phyloP scores from a whole-genome alignment of 1,140 invertebrate genomes.

The Cydia splendana region DNA sequence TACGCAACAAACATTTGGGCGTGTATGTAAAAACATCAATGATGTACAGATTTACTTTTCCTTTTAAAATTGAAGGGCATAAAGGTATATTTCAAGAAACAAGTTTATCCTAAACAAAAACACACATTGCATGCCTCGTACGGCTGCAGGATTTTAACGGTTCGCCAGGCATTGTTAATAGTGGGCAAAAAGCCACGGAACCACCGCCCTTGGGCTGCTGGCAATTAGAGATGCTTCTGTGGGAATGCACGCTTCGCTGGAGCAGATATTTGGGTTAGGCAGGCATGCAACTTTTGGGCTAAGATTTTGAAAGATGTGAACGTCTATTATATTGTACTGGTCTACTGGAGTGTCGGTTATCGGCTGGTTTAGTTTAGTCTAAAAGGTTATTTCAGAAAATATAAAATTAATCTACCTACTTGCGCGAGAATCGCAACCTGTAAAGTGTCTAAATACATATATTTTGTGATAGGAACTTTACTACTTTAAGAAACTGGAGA shows the following conservation, averaged over 20 bases:
- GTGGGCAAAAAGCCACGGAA: neutral
- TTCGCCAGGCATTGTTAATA: constrained; percentile 20
- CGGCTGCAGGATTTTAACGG: constrained; percentile 13
- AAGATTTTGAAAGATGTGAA: neutral
- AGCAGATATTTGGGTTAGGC: constrained; percentile 1
- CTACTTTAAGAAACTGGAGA: too few relatives aligned
- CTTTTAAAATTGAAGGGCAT: neutral
- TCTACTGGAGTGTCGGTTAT: too few relatives aligned
- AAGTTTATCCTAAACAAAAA: constrained; percentile 6
- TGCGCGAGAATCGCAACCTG: too few relatives aligned
- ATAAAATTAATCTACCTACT: too few relatives aligned
- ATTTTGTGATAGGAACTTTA: too few relatives aligned
- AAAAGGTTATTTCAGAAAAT: too few relatives aligned
- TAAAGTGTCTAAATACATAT: too few relatives aligned
- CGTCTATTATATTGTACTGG: neutral
- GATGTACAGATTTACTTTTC: neutral
- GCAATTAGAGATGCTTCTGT: constrained; percentile 32
- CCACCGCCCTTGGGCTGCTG: neutral
- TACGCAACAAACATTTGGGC: neutral
- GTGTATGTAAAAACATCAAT: neutral
- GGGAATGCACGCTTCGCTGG: constrained; percentile 16
- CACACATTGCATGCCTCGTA: constrained; percentile 4
- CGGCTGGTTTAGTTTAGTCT: too few relatives aligned
- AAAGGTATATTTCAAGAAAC: neutral
- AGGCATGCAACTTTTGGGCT: neutral